Evolutionary conservation across 2,888 invertebrate species (phyloP).

Genomic region (Trichacis sp.): DNA sequence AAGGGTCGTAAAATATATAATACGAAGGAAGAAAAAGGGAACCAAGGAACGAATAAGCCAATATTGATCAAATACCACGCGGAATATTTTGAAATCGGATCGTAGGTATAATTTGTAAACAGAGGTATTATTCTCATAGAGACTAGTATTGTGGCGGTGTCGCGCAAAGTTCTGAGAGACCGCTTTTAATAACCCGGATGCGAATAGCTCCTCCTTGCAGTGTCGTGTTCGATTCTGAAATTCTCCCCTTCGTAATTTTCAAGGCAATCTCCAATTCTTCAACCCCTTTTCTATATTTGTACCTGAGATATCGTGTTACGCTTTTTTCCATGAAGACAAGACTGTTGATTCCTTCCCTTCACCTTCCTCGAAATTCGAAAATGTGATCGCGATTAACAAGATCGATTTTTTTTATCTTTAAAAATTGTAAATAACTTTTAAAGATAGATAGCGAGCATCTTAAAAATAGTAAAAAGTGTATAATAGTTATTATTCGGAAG

Average conservation of each 20-base stretch:
- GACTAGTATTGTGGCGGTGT: conserved; percentile 39
- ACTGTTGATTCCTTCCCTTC: background rate
- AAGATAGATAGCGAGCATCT: no score
- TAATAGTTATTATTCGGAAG: no score
- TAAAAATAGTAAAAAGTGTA: no score
- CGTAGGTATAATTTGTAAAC: conserved; percentile 64
- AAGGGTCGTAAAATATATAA: no score
- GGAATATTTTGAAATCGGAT: conserved; percentile 64
- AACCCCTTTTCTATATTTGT: conserved; percentile 34
- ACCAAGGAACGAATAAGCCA: conserved; percentile 39
- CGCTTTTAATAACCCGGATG: conserved; percentile 64
- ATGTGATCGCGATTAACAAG: no score
- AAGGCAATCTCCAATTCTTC: conserved; percentile 53
- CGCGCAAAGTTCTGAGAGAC: conserved; percentile 49
- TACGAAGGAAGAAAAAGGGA: background rate
- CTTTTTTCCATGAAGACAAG: conserved; percentile 13
- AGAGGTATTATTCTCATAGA: conserved; percentile 59
- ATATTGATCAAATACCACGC: conserved; percentile 59
- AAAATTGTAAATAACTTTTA: no score
- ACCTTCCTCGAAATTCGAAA: conserved; percentile 25
- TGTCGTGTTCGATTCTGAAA: conserved; percentile 57
- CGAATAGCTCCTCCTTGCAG: conserved; percentile 54
- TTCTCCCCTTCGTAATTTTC: conserved; percentile 45
- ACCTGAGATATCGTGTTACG: conserved; percentile 47
- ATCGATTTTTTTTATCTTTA: no score